phyloP scores from a whole-genome alignment of 2,888 invertebrate species.

The Lochmaea capreae region DNA sequence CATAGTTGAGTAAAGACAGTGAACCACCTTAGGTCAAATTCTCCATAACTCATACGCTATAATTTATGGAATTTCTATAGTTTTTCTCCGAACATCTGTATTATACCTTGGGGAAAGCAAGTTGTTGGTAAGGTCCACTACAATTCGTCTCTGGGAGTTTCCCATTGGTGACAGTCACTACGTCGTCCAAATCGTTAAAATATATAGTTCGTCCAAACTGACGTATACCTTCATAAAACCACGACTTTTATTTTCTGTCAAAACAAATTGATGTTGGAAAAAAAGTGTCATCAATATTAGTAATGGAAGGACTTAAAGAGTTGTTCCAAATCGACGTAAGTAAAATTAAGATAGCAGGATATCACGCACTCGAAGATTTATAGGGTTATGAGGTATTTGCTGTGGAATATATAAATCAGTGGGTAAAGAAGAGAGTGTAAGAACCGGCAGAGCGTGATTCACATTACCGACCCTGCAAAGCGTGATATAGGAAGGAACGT shows the following conservation, averaged over 20 bases:
- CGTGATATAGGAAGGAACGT: slow-evolving; percentile 65
- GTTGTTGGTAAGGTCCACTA: too few relatives aligned
- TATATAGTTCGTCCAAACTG: too few relatives aligned
- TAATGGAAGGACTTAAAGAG: slow-evolving; percentile 1
- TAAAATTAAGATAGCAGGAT: slow-evolving; percentile 38
- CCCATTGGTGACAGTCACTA: too few relatives aligned
- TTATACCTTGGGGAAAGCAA: too few relatives aligned
- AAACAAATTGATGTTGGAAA: background rate
- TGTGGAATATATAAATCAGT: slow-evolving; percentile 62
- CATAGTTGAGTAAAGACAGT: too few relatives aligned
- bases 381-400: slow-evolving; percentile 60
- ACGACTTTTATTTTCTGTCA: background rate
- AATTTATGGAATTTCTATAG: too few relatives aligned
- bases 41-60: too few relatives aligned
- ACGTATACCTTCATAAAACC: too few relatives aligned
- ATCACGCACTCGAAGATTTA: slow-evolving; percentile 52
- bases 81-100: too few relatives aligned
- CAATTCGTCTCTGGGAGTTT: too few relatives aligned
- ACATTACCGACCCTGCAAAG: slow-evolving; percentile 62
- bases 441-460: slow-evolving; percentile 64
- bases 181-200: too few relatives aligned
- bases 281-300: slow-evolving; percentile 8
- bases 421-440: slow-evolving; percentile 61
- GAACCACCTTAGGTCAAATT: too few relatives aligned
- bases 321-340: slow-evolving; percentile 33